Percentiles rank a stretch among this genome's conserved stretches.
Conservation (phyloP, 64 coral and sea anemone genomes). For the Stylophora pistillata region DNA sequence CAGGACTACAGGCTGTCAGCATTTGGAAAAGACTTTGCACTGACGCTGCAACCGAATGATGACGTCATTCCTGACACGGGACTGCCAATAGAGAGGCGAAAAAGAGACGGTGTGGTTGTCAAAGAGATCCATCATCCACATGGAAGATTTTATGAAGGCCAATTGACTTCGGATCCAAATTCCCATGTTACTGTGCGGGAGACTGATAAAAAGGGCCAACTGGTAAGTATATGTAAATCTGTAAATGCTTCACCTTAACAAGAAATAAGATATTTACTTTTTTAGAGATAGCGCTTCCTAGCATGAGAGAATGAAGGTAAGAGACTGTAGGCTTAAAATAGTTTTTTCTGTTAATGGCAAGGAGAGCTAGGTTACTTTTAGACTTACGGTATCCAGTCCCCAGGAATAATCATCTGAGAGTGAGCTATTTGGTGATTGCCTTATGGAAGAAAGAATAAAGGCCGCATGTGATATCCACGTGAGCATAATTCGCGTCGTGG, state of each 20-base stretch:
- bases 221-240: neutral
- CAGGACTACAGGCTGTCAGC: constrained; percentile 17
- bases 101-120: neutral
- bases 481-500: too few relatives aligned
- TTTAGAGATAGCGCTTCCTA: neutral
- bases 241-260: neutral
- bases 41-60: constrained; percentile 19
- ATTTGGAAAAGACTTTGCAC: constrained; percentile 48
- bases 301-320: too few relatives aligned
- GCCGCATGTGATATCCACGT: too few relatives aligned
- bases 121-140: constrained; percentile 33
- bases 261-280: too few relatives aligned
- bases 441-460: too few relatives aligned
- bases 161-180: constrained; percentile 23
- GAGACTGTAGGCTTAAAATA: too few relatives aligned
- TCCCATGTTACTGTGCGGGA: constrained; percentile 62
- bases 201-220: constrained; percentile 3
- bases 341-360: too few relatives aligned
- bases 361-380: too few relatives aligned
- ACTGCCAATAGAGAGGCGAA: constrained; percentile 24
- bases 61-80: constrained; percentile 9
- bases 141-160: constrained; percentile 43
- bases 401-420: too few relatives aligned
- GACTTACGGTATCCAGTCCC: too few relatives aligned
- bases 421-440: too few relatives aligned